phyloP scores from a whole-genome alignment of 2,888 invertebrate genomes.

The Cosmia trapezina region DNA sequence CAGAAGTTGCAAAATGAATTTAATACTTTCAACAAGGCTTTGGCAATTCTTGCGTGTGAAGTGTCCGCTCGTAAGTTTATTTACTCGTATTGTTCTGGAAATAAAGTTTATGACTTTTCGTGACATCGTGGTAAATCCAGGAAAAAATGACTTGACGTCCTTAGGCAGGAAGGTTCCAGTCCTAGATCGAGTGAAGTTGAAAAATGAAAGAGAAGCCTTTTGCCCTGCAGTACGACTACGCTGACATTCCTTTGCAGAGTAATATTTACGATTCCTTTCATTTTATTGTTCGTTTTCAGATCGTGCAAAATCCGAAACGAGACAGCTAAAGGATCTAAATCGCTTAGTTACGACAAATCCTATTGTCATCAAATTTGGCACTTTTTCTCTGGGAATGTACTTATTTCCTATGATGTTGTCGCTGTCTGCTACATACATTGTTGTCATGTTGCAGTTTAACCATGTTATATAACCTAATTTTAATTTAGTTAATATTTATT shows the following conservation, averaged over 20 bases:
- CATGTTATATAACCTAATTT: slow-evolving; percentile 41
- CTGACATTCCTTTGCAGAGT: too few species aligned
- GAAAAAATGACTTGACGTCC: neutral
- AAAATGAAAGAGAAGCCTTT: neutral
- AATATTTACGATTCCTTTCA: neutral
- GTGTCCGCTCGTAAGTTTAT: slow-evolving; percentile 44
- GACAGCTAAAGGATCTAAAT: slow-evolving; percentile 51
- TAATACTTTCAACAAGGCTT: slow-evolving; percentile 42
- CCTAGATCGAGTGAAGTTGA: neutral
- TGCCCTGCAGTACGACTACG: too few species aligned
- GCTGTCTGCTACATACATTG: slow-evolving; percentile 49
- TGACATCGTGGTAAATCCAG: neutral
- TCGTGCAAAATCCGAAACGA: slow-evolving; percentile 23
- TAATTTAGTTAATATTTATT: neutral
- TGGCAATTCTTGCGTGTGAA: slow-evolving; percentile 48
- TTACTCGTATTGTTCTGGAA: neutral
- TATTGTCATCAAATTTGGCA: slow-evolving; percentile 51
- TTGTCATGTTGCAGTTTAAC: slow-evolving; percentile 54
- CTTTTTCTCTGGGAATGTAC: slow-evolving; percentile 54
- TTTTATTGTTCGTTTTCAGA: slow-evolving; percentile 39
- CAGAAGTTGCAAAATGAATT: slow-evolving; percentile 54
- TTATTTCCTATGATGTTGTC: slow-evolving; percentile 54
- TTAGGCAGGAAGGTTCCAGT: neutral
- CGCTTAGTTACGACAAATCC: slow-evolving; percentile 55
- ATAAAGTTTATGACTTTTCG: neutral